Conservation (phyloP, 1,140 invertebrate genomes). For the Ephestia elutella region DNA sequence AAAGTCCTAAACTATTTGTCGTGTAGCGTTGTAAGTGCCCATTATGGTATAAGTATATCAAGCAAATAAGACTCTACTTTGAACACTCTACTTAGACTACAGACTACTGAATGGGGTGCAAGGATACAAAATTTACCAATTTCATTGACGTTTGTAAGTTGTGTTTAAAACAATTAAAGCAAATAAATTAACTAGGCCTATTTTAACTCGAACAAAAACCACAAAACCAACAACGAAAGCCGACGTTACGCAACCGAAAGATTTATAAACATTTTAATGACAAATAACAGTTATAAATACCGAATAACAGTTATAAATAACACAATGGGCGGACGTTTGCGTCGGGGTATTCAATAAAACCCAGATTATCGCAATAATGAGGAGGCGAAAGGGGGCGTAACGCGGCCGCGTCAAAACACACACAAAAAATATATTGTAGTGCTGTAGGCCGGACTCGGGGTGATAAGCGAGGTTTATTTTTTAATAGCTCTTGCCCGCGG, state of each 20-base stretch:
- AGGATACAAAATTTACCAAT: too few species aligned
- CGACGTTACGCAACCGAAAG: constrained; percentile 1
- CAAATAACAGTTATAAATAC: constrained; percentile 23
- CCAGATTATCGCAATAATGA: constrained; percentile 43
- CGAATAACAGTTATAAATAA: constrained; percentile 21
- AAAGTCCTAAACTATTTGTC: too few species aligned
- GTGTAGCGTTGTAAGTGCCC: too few species aligned
- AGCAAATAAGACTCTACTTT: too few species aligned
- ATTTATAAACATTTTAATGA: constrained; percentile 18
- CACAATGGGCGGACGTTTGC: constrained; percentile 30
- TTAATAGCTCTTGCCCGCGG: too few species aligned
- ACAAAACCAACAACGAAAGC: neutral
- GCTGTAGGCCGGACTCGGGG: neutral
- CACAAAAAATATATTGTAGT: constrained; percentile 11
- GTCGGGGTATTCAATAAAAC: constrained; percentile 33
- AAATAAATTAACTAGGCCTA: neutral
- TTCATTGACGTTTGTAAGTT: too few species aligned
- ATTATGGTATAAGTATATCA: too few species aligned
- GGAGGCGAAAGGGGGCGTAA: constrained; percentile 40
- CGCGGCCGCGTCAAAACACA: constrained; percentile 22
- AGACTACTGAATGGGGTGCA: too few species aligned
- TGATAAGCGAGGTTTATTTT: neutral
- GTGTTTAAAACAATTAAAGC: too few species aligned
- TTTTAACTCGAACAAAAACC: neutral
- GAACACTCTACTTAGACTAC: too few species aligned